A percentile compares a stretch with the other conserved stretches of the same genome.
Conservation (phyloP, 2,888 invertebrate genomes). For the Marasmarcha lunaedactyla region DNA sequence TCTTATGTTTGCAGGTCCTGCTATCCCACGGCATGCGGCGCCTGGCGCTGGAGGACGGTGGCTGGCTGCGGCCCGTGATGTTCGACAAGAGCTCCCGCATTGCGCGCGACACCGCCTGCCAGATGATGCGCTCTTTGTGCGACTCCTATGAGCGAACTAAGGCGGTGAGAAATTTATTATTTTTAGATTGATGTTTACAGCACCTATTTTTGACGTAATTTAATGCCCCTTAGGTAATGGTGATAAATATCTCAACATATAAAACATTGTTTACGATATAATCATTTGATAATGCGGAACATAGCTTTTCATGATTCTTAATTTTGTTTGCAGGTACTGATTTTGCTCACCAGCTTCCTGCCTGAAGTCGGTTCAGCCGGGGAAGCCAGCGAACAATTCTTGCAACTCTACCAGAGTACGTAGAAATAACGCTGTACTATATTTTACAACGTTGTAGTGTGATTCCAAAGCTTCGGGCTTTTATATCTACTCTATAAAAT, state of each 20-base stretch:
- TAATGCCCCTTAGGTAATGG: too few relatives aligned
- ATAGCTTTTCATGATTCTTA: too few relatives aligned
- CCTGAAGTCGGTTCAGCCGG: conserved; percentile 89
- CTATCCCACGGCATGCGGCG: conserved; percentile 66
- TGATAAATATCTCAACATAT: too few relatives aligned
- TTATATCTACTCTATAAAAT: too few relatives aligned
- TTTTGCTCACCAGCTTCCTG: conserved; percentile 88
- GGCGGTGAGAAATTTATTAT: conserved; percentile 34
- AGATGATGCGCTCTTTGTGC: conserved; percentile 87
- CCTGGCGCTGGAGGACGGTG: conserved; percentile 74
- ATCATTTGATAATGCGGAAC: too few relatives aligned
- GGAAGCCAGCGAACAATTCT: conserved; percentile 92
- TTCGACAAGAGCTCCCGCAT: conserved; percentile 92
- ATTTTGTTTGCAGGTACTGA: conserved; percentile 74
- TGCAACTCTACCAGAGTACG: conserved; percentile 84
- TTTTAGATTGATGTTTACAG: not conserved
- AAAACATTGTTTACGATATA: too few relatives aligned
- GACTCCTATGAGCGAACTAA: conserved; percentile 64
- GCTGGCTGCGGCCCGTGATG: conserved; percentile 92
- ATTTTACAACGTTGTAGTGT: not conserved
- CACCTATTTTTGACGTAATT: not conserved
- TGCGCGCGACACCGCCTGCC: conserved; percentile 90
- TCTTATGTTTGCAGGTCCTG: conserved; percentile 31
- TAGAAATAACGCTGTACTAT: conserved; percentile 6
- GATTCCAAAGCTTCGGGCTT: too few relatives aligned